phyloP scores from a whole-genome alignment of 2,888 invertebrate species.

The Uloborus plumipes region DNA sequence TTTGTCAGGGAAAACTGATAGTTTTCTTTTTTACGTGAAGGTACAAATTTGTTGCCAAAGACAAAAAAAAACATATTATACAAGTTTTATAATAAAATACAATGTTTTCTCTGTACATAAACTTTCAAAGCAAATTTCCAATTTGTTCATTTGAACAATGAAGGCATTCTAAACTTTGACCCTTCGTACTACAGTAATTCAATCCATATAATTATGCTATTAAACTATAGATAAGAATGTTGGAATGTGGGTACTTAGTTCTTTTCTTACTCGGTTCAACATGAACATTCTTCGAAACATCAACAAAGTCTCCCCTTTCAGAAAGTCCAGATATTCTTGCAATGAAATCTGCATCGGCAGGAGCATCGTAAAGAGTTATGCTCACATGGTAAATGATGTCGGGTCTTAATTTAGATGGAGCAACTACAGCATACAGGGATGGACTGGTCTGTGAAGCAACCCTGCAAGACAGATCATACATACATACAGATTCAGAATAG shows the following conservation, averaged over 20 bases:
- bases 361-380: constrained; percentile 73
- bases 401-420: constrained; percentile 84
- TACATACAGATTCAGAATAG: too few species aligned
- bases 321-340: constrained; percentile 81
- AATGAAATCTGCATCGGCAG: constrained; percentile 76
- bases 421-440: constrained; percentile 81
- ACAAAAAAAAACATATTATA: neutral
- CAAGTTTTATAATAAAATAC: too few species aligned
- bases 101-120: too few species aligned
- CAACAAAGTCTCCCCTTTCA: constrained; percentile 69
- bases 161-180: too few species aligned
- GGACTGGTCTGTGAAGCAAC: constrained; percentile 13
- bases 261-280: constrained; percentile 78
- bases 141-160: too few species aligned
- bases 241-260: too few species aligned
- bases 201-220: too few species aligned
- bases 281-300: constrained; percentile 68
- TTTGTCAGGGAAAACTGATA: too few species aligned
- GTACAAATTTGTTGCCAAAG: neutral
- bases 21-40: too few species aligned
- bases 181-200: too few species aligned
- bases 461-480: neutral
- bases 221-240: too few species aligned
- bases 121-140: too few species aligned
- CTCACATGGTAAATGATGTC: constrained; percentile 88